Evolutionary conservation across 2,888 invertebrate genomes (phyloP), one percentile per base, ranked within the genome.

Genomic region (Toxonevra muliebris): DNA sequence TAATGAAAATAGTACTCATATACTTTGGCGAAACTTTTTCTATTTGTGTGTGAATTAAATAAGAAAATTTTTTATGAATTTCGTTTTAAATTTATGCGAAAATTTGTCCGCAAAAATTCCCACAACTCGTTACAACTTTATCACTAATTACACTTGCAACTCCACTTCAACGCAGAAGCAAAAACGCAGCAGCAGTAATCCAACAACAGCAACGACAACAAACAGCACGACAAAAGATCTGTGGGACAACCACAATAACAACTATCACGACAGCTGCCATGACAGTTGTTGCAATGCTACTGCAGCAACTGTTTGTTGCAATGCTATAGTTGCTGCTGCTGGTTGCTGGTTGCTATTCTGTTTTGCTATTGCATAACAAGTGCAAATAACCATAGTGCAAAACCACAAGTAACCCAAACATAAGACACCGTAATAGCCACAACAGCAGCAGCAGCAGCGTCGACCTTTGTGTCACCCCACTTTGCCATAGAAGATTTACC

Each of bases 351-450:
- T n/a, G n/a, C n/a, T n/a, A n/a, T n/a, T n/a, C 60, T 58, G 63
- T 55, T 59, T 45, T 12, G 61, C 55, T 52, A 61, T 57, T 71
- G 52, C 67, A 60, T 58, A 63, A 68, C 65, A 69, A 68, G 63
- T 66, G 69, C 61, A 53, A 66, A 68, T 65, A 72, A 71, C 68
- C 68, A 64, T 68, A 73, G 65, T 70, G 70, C 67, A 71, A 70
- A 70, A 62, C 70, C 71, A 61, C 71, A 71, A 66, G 60, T 65
- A 62, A 62, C 71, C 64, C 15, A 59, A 15, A 43, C 52, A 64
- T 58, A 57, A 15, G 65, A 57, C 61, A 54, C 60, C 52, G 60
- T 65, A 65, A 67, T n/a, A 57, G 68, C 53, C 62, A 58, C 60
- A 70, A 61, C 66, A 40, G 58, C 45, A 42, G 45, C 45, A 61